A percentile compares a stretch with the other conserved stretches of the same genome.
phyloP scores from a whole-genome alignment of 2,797 vertebrate genomes.

The Girardinus metallicus region DNA sequence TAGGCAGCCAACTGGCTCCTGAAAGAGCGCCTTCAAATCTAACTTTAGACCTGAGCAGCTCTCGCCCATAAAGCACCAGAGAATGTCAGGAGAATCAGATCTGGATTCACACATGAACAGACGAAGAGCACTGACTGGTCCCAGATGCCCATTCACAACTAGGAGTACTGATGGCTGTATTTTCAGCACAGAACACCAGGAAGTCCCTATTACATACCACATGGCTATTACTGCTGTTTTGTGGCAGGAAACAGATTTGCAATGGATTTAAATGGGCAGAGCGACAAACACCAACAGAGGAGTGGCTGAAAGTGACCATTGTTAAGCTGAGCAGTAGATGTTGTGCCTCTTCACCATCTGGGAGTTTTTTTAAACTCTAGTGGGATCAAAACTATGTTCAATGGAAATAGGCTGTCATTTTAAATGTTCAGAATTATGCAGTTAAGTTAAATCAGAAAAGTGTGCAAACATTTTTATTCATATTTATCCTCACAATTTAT shows the following conservation, averaged over 20 bases:
- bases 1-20: slow-evolving; percentile 36
- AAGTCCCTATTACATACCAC: neutral
- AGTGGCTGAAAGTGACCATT: neutral
- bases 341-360: neutral
- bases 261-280: neutral
- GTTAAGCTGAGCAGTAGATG: neutral
- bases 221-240: neutral
- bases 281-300: neutral
- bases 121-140: neutral
- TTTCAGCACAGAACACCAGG: neutral
- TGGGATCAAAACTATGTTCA: neutral
- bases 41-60: slow-evolving; percentile 42
- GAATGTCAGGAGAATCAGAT: neutral
- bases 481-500: neutral
- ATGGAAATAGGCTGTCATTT: neutral
- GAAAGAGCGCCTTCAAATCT: slow-evolving; percentile 47
- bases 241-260: neutral
- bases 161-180: neutral
- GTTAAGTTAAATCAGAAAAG: neutral
- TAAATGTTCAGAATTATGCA: neutral
- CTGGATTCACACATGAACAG: neutral
- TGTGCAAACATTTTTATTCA: neutral
- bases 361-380: neutral
- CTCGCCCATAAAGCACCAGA: slow-evolving; percentile 19
- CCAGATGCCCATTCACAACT: neutral